Evolutionary conservation across 2,113 vertebrate genomes (phyloP), one percentile per base, ranked within the genome.

Genomic region (Larimichthys polyactis): DNA sequence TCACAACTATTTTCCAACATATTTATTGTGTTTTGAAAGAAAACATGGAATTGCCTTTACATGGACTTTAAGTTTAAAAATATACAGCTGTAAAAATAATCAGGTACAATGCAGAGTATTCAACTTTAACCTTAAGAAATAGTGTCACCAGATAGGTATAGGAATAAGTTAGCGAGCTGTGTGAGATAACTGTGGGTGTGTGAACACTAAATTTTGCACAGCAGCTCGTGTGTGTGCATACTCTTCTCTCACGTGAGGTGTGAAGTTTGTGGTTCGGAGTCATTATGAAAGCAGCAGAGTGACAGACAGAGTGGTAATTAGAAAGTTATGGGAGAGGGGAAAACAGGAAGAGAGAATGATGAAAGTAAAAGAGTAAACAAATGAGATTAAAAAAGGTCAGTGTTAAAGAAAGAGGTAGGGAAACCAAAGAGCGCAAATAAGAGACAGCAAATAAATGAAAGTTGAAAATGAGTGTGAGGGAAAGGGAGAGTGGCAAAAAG

Each of bases 251-350:
- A 74, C 64, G 60, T 49, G 82, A 85, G 60, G 70, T 77, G 85
- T 81, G 63, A 90, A 63, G 48, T 74, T 65, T 81, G 63, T 51
- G 85, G 71, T 63, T 74, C 1, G 1, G 44, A 85, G 55, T 77
- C 63, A 66, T 46, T 36, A 69, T 32, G 3, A 62, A 22, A 79
- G n/a, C 2, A 6, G 57, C 60, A 19, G 48, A 71, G 40, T 75
- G 76, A 84, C 40, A 74, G 84, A 70, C 65, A 17, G 24, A 20
- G 20, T 6, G 32, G 44, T 90, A 80, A 89, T 87, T 82, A 74
- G 64, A 82, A 79, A 83, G 63, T 75, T 69, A 80, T 79, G 64
- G 69, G 57, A 58, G 48, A 78, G 12, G 73, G 36, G 9, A 57
- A 75, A 77, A 68, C 24, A 70, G 12, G 73, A 54, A 48, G 19